Conservation (phyloP, 2,797 vertebrate genomes). For the Linurgus olivaceus region DNA sequence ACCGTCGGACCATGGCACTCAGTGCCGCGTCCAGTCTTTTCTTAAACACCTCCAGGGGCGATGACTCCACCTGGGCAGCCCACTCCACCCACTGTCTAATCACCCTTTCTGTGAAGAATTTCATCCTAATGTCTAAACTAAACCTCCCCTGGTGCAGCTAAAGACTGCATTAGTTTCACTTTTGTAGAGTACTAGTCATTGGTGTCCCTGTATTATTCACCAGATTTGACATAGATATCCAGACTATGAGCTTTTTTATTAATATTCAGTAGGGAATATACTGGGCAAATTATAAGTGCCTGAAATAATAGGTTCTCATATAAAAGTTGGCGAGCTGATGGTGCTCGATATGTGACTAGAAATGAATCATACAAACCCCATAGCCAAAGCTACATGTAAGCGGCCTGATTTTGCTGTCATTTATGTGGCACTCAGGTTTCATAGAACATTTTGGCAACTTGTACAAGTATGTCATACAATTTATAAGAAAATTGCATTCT, state of each 20-base stretch:
- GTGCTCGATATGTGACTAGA: background rate
- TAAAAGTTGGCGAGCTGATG: background rate
- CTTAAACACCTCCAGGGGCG: rapidly evolving
- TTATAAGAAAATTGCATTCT: slow-evolving; percentile 34
- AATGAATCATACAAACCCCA: background rate
- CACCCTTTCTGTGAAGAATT: background rate
- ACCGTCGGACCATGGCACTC: rapidly evolving
- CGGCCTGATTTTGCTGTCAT: background rate
- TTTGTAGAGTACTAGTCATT: background rate
- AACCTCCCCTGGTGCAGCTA: background rate
- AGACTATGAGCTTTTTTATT: background rate
- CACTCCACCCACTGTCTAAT: background rate
- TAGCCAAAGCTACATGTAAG: slow-evolving; percentile 4
- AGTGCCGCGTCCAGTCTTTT: too few relatives aligned
- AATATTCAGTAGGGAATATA: background rate
- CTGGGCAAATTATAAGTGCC: background rate
- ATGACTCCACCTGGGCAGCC: background rate
- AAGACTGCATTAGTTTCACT: background rate
- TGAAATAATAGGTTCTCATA: background rate
- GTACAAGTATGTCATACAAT: background rate
- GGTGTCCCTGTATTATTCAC: background rate
- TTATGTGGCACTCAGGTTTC: slow-evolving; percentile 23
- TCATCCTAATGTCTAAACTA: background rate
- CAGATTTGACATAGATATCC: background rate
- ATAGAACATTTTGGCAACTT: slow-evolving; percentile 22